Evolutionary conservation across 2,888 invertebrate genomes (phyloP), one percentile per base, ranked within the genome.

Genomic region (Antheraea yamamai): DNA sequence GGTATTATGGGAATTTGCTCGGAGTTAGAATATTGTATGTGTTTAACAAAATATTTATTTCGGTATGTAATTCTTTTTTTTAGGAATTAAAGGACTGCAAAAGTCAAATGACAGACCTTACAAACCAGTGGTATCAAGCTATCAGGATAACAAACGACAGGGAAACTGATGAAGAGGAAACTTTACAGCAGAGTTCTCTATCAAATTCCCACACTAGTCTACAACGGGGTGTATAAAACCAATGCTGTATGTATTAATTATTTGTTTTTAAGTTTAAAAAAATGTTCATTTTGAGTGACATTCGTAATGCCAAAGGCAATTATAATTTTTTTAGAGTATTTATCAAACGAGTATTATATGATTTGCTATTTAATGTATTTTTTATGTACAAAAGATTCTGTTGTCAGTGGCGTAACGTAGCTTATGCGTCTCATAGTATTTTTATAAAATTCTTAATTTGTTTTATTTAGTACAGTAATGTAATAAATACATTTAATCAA

Each of bases 51-150:
- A 18, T 20, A 55, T 55, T 20, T 55, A 55, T 55, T 55, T 20
- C 55, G 18, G 20, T n/a, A 20, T 55, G 18, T 23, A 23, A 35
- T 35, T 30, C 20, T 51, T 8, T 23, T 26, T 51, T 73, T 39
- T 93, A 98, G 97, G 99, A 99, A 94, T 93, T 99, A 79, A 98
- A 98, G 88, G 99, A 99, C 91, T 99, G 99, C 87, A 98, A 98
- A 91, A 98, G 97, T 81, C 99, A 99, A 94, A 99, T 99, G 98
- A 98, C 98, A 2, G 98, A 98, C 91, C 95, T 99, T 80, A 99
- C 99, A 0, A 98, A 99, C 88, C 98, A 99, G 89, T 99, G 99
- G 99, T 99, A 99, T 92, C 98, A 99, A 89, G 99, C 99, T 0
- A 98, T 99, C 81, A 96, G 98, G 77, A 97, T 98, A 84, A 97